A percentile compares a stretch with the other conserved stretches of the same genome.
Evolutionary conservation across 1,140 invertebrate species (phyloP).

Genomic region (Ostrea edulis): DNA sequence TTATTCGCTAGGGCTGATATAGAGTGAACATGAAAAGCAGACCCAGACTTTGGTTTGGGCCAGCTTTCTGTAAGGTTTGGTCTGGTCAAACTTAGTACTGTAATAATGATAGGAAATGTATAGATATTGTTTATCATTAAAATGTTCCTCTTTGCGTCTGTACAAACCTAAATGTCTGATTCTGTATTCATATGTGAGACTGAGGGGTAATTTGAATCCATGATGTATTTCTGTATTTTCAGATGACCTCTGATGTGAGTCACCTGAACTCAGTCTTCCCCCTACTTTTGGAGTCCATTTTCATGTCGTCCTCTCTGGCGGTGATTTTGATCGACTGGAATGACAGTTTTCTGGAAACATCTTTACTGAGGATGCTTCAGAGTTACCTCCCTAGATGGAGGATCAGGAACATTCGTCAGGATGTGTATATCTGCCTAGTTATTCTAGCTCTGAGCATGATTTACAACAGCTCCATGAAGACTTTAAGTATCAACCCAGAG

Average conservation of each 20-base stretch:
- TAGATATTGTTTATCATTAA: too few relatives aligned
- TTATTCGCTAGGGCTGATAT: too few relatives aligned
- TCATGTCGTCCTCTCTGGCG: neutral
- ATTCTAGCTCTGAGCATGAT: neutral
- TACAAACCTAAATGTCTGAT: too few relatives aligned
- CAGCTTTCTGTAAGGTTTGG: too few relatives aligned
- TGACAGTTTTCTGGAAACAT: neutral
- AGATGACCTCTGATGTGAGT: neutral
- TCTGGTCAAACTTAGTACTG: too few relatives aligned
- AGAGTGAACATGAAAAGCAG: too few relatives aligned
- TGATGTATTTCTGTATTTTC: neutral
- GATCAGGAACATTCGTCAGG: neutral
- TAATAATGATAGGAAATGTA: too few relatives aligned
- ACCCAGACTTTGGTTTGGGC: too few relatives aligned
- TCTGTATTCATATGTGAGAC: too few relatives aligned
- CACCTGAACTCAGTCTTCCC: neutral
- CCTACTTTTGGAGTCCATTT: neutral
- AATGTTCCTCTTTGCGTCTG: too few relatives aligned
- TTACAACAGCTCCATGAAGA: neutral
- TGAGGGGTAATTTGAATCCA: too few relatives aligned
- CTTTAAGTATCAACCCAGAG: too few relatives aligned
- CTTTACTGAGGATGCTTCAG: neutral
- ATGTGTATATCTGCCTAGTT: neutral
- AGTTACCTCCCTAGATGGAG: constrained; percentile 9
- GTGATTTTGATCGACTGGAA: constrained; percentile 8